Conservation (phyloP, 2,113 vertebrate species). For the Nannobrachium achirus region DNA sequence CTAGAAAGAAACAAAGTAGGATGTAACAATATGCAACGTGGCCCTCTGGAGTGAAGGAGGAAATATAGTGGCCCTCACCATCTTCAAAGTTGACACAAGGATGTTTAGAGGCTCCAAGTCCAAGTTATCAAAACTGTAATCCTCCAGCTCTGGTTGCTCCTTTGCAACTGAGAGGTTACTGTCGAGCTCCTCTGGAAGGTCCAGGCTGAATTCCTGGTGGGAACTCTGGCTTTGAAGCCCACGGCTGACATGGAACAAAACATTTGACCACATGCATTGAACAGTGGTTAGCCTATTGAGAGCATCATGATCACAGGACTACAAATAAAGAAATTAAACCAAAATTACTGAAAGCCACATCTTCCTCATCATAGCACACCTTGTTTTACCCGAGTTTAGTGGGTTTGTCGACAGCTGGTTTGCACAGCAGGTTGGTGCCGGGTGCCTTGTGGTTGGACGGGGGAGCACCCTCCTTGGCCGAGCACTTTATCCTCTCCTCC, state of each 20-base stretch:
- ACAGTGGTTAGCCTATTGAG: slow-evolving; percentile 52
- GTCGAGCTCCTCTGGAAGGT: slow-evolving; percentile 82
- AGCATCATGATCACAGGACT: slow-evolving; percentile 21
- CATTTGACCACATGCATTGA: too few species aligned
- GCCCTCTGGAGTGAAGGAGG: too few species aligned
- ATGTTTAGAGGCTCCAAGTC: slow-evolving; percentile 85
- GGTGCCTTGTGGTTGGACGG: slow-evolving; percentile 82
- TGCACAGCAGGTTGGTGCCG: slow-evolving; percentile 78
- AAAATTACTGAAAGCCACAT: too few species aligned
- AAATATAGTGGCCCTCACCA: too few species aligned
- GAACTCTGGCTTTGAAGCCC: slow-evolving; percentile 87
- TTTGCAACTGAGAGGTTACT: slow-evolving; percentile 76
- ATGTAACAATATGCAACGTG: too few species aligned
- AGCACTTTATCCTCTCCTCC: slow-evolving; percentile 88
- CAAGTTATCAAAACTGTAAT: slow-evolving; percentile 87
- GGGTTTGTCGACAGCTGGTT: slow-evolving; percentile 79
- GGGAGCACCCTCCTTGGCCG: too few species aligned
- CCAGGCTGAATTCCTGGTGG: slow-evolving; percentile 85
- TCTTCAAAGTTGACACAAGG: too few species aligned
- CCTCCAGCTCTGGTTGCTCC: slow-evolving; percentile 87
- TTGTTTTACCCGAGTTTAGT: slow-evolving; percentile 86
- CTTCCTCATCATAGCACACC: too few species aligned
- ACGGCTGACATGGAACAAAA: too few species aligned
- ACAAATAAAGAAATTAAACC: slow-evolving; percentile 60
- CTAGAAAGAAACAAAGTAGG: too few species aligned